Base-by-base conservation (phyloP, 2,888 invertebrate species). In the Carabus problematicus region DNA sequence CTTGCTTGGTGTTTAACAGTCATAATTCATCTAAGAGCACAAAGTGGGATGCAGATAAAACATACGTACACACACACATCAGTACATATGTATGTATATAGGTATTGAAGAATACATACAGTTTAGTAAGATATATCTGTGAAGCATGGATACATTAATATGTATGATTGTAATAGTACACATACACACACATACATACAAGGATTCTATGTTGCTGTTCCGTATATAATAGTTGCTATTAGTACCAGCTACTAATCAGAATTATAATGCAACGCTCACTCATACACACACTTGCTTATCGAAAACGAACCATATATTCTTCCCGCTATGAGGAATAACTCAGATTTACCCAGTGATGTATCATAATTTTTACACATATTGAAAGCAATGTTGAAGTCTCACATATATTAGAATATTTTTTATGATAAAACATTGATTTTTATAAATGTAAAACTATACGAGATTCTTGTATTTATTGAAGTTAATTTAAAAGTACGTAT, bases 11-110 rank as follows among this genome's bases (percentile, higher is more conserved):
- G 62, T 39, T 47, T 59, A 59, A 49, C 47, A 59, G 59, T 42
- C 14, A 69, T 69, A 69, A 69, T 47, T 69, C 69, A 69, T 69
- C 69, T 62, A 55, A 40, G 62, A 42, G 55, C 54, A 45, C 69
- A 62, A 69, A 62, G 69, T 69, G 69, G 69, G 62, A 61, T 69
- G 69, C 41, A 62, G 69, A 69, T 69, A 69, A 69, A 69, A 42
- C 56, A 49, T 49, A 66, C 14, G 29, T 41, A 52, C 16, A 52
- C 8, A 16, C 43, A 42, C 6, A 60, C 11, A 18, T 18, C 3
- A 19, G 14, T 12, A 14, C 59, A 59, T 42, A 41, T n/a, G 3
- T 14, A 59, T n/a, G 6, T 6, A 29, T 8, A 14, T 16, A 16
- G 54, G n/a, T 45, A 45, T 45, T 45, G 3, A 29, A 3, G 29